Percentiles rank a stretch among this genome's conserved stretches.
Conservation (phyloP, 2,888 invertebrate species). For the Blomia tropicalis region DNA sequence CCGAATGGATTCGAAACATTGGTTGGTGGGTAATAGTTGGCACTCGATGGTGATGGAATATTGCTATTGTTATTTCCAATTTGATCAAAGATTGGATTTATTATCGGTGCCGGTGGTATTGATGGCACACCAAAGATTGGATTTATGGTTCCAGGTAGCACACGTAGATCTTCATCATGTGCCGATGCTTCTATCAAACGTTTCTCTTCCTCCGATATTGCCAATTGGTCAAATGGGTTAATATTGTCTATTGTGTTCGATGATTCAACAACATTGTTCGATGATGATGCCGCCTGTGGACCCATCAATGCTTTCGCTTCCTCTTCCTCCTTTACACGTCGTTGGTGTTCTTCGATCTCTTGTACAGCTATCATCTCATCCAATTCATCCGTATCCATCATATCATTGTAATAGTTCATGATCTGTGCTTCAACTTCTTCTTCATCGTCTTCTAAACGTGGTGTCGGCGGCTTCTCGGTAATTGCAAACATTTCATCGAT, state of each 20-base stretch:
- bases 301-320: conserved; percentile 13
- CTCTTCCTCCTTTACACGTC: conserved; percentile 38
- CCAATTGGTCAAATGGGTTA: not conserved
- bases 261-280: not conserved
- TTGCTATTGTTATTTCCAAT: not conserved
- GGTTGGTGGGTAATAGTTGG: not conserved
- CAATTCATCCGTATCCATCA: conserved; percentile 20
- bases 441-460: conserved; percentile 23
- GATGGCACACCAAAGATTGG: not conserved
- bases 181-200: conserved; percentile 23
- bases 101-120: not conserved
- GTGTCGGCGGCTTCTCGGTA: conserved; percentile 25
- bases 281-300: not conserved
- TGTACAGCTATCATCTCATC: conserved; percentile 13
- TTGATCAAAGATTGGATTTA: not conserved
- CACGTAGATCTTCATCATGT: conserved; percentile 25
- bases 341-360: conserved; percentile 25
- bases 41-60: not conserved
- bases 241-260: not conserved
- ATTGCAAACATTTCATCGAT: conserved; percentile 28
- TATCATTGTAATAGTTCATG: conserved; percentile 15
- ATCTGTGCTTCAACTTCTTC: conserved; percentile 24
- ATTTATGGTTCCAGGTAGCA: not conserved
- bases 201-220: conserved; percentile 12
- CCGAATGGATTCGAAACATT: not conserved